Evolutionary conservation across 2,113 vertebrate genomes (phyloP).

Genomic region (Cyphomyrus discorhynchus): DNA sequence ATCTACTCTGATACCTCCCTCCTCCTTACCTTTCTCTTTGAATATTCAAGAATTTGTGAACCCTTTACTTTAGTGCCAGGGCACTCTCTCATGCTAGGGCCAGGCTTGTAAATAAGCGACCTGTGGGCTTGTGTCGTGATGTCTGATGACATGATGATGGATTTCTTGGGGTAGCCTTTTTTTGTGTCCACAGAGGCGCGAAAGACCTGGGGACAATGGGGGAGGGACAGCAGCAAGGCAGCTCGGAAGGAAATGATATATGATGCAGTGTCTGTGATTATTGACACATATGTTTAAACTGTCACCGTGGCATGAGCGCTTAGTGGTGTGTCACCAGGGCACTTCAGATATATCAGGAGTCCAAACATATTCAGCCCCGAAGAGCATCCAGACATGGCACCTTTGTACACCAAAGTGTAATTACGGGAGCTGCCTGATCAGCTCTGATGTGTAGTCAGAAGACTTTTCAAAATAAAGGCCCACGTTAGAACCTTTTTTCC

Average conservation of each 20-base stretch:
- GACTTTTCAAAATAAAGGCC: not conserved
- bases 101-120: not conserved
- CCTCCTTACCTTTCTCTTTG: not conserved
- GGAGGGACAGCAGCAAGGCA: not conserved
- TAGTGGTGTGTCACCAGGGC: not conserved
- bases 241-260: slow-evolving; percentile 11
- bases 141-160: slow-evolving; percentile 22
- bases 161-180: slow-evolving; percentile 12
- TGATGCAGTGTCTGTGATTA: not conserved
- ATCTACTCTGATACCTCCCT: not conserved
- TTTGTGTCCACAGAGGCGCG: not conserved
- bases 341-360: not conserved
- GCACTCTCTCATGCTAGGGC: slow-evolving; percentile 8
- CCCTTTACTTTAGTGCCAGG: not conserved
- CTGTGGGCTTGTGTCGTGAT: not conserved
- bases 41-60: not conserved
- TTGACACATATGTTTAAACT: slow-evolving; percentile 11
- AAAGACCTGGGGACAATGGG: not conserved
- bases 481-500: not conserved
- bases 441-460: not conserved
- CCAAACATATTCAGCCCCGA: not conserved
- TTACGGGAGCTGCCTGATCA: not conserved
- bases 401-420: not conserved
- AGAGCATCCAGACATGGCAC: not conserved
- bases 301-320: not conserved